phyloP scores from a whole-genome alignment of 2,888 invertebrate species.

The Tryphoninae sp. region DNA sequence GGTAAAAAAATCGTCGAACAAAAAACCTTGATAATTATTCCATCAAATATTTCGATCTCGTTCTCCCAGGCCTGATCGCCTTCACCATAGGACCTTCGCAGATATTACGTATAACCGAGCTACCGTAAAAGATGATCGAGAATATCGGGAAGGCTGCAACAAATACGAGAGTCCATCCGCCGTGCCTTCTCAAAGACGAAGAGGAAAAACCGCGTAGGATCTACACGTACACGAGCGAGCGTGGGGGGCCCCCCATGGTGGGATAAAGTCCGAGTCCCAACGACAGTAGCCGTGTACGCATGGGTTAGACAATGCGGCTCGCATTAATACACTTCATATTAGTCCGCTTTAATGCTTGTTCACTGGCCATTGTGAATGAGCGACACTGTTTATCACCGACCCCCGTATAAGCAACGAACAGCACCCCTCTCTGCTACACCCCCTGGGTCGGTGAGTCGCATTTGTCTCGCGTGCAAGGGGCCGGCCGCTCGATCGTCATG shows the following conservation, averaged over 20 bases:
- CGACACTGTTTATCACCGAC: constrained; percentile 82
- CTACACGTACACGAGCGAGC: constrained; percentile 61
- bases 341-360: constrained; percentile 81
- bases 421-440: constrained; percentile 69
- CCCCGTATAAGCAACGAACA: constrained; percentile 72
- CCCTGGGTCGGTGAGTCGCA: constrained; percentile 74
- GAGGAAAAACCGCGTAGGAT: constrained; percentile 30
- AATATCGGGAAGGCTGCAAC: constrained; percentile 16
- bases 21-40: not conserved
- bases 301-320: constrained; percentile 80
- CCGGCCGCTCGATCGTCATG: constrained; percentile 69
- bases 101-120: constrained; percentile 11
- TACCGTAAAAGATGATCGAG: constrained; percentile 13
- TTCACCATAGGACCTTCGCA: not conserved
- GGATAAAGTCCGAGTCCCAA: constrained; percentile 77
- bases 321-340: constrained; percentile 82
- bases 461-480: constrained; percentile 74
- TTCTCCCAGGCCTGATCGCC: not conserved
- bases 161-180: constrained; percentile 23
- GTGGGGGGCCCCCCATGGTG: constrained; percentile 78
- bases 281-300: constrained; percentile 80
- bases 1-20: no score
- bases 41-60: not conserved
- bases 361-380: constrained; percentile 81
- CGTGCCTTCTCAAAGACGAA: not conserved